Evolutionary conservation across 2,797 vertebrate species (phyloP).

Genomic region (Eulemur rubriventer): DNA sequence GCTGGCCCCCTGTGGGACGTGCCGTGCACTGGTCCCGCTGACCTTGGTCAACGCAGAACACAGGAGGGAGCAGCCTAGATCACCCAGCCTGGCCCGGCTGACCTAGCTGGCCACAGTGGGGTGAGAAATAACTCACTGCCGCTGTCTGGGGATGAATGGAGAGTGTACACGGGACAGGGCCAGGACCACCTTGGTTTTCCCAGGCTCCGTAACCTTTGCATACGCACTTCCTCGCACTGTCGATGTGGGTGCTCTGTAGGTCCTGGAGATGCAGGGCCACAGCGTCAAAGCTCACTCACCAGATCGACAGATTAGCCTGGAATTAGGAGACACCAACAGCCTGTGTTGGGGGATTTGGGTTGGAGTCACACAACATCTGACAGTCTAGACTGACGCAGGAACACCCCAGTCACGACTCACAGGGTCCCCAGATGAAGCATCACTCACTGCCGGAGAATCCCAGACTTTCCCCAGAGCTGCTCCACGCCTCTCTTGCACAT

Average conservation of each 20-base stretch:
- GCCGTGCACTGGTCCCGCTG: too few relatives aligned
- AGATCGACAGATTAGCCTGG: not conserved
- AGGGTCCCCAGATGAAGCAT: not conserved
- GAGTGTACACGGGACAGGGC: not conserved
- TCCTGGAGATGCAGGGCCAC: accelerated
- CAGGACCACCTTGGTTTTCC: not conserved
- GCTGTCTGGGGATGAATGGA: accelerated
- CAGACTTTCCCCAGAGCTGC: not conserved
- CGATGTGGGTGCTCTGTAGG: too few relatives aligned
- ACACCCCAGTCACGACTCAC: accelerated
- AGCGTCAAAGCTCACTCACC: not conserved
- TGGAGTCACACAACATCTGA: not conserved
- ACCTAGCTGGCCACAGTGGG: not conserved
- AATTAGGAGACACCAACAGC: not conserved
- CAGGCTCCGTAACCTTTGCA: not conserved
- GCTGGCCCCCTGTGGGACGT: not conserved
- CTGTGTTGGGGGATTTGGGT: not conserved
- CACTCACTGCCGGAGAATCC: not conserved
- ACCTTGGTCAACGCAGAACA: too few relatives aligned
- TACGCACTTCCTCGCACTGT: not conserved
- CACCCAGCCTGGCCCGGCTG: not conserved
- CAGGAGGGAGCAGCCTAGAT: too few relatives aligned
- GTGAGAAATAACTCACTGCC: not conserved
- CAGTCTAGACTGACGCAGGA: not conserved
- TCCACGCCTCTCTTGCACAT: accelerated